phyloP scores from a whole-genome alignment of 2,113 vertebrate species.

The Platysternon megacephalum region DNA sequence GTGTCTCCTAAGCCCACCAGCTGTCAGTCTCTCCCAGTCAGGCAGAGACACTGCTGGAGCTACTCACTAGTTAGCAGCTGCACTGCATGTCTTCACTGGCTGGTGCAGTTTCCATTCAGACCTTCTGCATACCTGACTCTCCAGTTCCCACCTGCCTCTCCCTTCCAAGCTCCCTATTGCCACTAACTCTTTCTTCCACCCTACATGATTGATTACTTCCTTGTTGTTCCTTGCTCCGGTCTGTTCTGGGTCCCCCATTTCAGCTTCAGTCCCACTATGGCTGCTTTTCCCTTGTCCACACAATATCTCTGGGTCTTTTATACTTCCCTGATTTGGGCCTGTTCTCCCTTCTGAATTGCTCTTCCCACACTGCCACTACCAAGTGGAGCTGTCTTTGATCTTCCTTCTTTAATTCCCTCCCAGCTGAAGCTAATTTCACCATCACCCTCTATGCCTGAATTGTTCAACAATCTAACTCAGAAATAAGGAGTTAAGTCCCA shows the following conservation, averaged over 20 bases:
- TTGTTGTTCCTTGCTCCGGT: not conserved
- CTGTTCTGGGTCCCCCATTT: not conserved
- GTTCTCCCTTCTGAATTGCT: not conserved
- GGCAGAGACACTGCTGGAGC: not conserved
- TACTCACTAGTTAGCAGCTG: not conserved
- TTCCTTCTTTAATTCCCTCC: not conserved
- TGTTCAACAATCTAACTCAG: not conserved
- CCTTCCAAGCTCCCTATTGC: not conserved
- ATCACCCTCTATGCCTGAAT: not conserved
- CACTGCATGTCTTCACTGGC: not conserved
- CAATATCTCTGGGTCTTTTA: not conserved
- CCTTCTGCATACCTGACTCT: not conserved
- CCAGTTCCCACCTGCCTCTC: not conserved
- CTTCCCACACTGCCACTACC: not conserved
- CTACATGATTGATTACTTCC: not conserved
- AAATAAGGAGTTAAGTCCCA: not conserved
- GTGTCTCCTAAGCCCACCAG: not conserved
- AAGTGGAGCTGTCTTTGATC: not conserved
- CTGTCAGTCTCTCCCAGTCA: not conserved
- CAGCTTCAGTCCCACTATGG: not conserved
- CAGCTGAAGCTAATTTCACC: not conserved
- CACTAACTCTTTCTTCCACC: not conserved
- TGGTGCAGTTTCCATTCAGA: not conserved
- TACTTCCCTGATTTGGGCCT: not conserved
- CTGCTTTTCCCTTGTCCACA: not conserved